Evolutionary conservation across 2,888 invertebrate species (phyloP).

Genomic region (Mesoligia furuncula): DNA sequence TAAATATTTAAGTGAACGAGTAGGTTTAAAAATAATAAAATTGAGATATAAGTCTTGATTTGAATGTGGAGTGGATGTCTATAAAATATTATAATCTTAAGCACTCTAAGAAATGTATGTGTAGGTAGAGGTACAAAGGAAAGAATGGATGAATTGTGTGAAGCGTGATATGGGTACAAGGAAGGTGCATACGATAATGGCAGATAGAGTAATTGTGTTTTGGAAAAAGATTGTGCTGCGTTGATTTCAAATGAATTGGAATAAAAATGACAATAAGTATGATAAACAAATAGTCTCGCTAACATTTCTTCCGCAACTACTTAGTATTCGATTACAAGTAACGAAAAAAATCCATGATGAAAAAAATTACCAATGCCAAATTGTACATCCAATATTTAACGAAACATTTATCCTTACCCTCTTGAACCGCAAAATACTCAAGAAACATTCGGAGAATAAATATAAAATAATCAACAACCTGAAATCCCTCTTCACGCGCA

Average conservation of each 20-base stretch:
- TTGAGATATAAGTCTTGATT: neutral
- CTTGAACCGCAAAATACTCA: constrained; percentile 30
- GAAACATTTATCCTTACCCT: constrained; percentile 25
- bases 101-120: neutral
- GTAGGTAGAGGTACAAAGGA: neutral
- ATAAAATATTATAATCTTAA: neutral
- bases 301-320: neutral
- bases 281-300: neutral
- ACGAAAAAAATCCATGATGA: neutral
- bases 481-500: constrained; percentile 41
- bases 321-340: constrained; percentile 5
- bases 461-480: constrained; percentile 58
- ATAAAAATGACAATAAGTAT: neutral
- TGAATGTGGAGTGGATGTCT: neutral
- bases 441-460: constrained; percentile 27
- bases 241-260: neutral
- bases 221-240: neutral
- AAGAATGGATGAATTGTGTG: neutral
- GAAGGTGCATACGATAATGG: too few relatives aligned
- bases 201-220: neutral
- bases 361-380: constrained; percentile 18
- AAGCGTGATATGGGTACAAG: neutral
- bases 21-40: neutral
- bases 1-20: neutral
- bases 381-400: constrained; percentile 35